A percentile compares a stretch with the other conserved stretches of the same genome.
Conservation (phyloP, 2,113 vertebrate genomes). For the Brachypodius melanocephalos region DNA sequence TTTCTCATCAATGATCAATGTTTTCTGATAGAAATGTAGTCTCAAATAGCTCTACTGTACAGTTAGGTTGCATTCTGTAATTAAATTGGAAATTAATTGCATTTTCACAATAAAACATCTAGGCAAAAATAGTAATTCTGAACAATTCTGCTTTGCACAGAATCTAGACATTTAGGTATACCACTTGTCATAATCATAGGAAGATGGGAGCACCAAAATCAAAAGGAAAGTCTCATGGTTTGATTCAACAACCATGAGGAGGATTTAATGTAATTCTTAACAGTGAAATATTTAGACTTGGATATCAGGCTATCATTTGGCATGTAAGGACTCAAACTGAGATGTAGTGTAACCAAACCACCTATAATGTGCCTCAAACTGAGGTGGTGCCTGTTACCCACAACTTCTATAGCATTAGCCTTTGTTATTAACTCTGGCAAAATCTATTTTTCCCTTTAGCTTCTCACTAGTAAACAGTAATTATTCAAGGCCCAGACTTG, state of each 20-base stretch:
- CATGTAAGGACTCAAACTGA: neutral
- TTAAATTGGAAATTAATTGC: neutral
- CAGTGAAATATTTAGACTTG: neutral
- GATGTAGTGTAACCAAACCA: neutral
- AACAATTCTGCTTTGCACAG: neutral
- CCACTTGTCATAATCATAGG: neutral
- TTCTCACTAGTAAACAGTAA: neutral
- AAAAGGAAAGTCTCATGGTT: neutral
- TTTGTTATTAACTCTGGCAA: neutral
- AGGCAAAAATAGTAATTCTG: neutral
- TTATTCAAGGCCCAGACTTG: constrained; percentile 14
- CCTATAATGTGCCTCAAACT: too few species aligned
- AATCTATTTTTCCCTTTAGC: neutral
- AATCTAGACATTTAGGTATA: neutral
- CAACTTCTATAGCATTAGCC: neutral
- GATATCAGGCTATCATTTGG: neutral
- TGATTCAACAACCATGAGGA: neutral
- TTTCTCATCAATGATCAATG: neutral
- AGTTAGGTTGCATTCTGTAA: neutral
- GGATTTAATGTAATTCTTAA: neutral
- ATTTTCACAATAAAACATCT: neutral
- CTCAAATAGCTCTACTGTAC: neutral
- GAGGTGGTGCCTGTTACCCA: neutral
- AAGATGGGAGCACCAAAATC: neutral
- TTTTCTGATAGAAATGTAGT: neutral